Evolutionary conservation across 1,140 invertebrate genomes (phyloP).

Genomic region (Brachionus plicatilis): DNA sequence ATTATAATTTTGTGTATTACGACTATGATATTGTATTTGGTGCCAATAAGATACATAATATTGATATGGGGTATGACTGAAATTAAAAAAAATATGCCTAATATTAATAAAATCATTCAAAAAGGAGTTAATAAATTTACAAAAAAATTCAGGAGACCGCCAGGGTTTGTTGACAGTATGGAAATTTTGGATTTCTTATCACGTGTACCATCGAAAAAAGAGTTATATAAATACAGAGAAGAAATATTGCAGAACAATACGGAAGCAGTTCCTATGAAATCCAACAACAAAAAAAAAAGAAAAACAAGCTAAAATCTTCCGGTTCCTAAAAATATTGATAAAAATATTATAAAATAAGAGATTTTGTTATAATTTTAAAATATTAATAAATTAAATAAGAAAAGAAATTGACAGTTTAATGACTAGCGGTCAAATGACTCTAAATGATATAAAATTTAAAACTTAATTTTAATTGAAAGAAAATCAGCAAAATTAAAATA

Average conservation of each 20-base stretch:
- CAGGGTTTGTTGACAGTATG: slow-evolving; percentile 85
- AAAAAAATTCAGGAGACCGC: slow-evolving; percentile 80
- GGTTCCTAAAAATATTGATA: background rate
- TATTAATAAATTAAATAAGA: too few species aligned
- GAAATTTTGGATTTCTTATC: slow-evolving; percentile 91
- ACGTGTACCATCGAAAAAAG: slow-evolving; percentile 87
- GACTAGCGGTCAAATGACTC: too few species aligned
- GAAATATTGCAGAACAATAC: background rate
- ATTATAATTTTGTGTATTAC: slow-evolving; percentile 69
- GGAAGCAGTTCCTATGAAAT: background rate
- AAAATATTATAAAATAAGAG: too few species aligned
- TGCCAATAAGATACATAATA: slow-evolving; percentile 83
- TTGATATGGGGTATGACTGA: slow-evolving; percentile 73
- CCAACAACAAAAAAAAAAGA: background rate
- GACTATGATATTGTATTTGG: slow-evolving; percentile 74
- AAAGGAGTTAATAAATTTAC: slow-evolving; percentile 84
- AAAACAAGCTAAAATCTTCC: background rate
- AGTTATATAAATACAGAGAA: slow-evolving; percentile 58
- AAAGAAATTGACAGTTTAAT: too few species aligned
- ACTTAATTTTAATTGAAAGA: too few species aligned
- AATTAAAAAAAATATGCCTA: background rate
- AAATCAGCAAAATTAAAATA: too few species aligned
- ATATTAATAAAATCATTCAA: background rate
- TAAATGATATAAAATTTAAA: too few species aligned
- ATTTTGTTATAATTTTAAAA: too few species aligned